Conservation (phyloP, 1,140 invertebrate genomes). For the Dysdera silvatica region DNA sequence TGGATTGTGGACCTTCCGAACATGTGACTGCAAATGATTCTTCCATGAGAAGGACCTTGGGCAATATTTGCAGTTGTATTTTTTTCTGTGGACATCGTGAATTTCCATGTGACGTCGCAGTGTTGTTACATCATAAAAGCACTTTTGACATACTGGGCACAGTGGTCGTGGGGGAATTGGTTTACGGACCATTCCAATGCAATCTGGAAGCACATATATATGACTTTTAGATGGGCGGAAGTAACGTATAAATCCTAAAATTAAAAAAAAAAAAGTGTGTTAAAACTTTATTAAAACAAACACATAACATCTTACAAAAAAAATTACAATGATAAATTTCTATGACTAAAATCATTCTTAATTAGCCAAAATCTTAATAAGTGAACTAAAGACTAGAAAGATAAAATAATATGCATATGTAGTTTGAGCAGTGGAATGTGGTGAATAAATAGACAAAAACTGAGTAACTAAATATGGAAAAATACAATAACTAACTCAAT, state of each 20-base stretch:
- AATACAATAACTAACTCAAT: too few species aligned
- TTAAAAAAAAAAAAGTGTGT: not conserved
- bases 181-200: constrained; percentile 1
- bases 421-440: too few species aligned
- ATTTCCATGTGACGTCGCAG: constrained; percentile 27
- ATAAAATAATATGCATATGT: too few species aligned
- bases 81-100: constrained; percentile 24
- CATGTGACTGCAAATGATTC: constrained; percentile 27
- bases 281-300: not conserved
- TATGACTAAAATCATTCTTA: not conserved
- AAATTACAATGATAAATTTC: not conserved
- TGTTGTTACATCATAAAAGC: constrained; percentile 23
- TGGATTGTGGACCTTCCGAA: constrained; percentile 23
- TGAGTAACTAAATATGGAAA: too few species aligned
- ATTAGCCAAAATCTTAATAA: too few species aligned
- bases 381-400: too few species aligned
- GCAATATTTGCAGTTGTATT: constrained; percentile 24
- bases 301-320: not conserved
- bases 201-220: constrained; percentile 19
- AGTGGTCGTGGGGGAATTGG: constrained; percentile 7
- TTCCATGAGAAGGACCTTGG: constrained; percentile 26
- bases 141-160: constrained; percentile 20
- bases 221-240: constrained; percentile 14
- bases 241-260: constrained; percentile 3
- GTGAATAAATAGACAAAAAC: too few species aligned